Conservation (phyloP, 2,888 invertebrate species). For the Tridacna gigas region DNA sequence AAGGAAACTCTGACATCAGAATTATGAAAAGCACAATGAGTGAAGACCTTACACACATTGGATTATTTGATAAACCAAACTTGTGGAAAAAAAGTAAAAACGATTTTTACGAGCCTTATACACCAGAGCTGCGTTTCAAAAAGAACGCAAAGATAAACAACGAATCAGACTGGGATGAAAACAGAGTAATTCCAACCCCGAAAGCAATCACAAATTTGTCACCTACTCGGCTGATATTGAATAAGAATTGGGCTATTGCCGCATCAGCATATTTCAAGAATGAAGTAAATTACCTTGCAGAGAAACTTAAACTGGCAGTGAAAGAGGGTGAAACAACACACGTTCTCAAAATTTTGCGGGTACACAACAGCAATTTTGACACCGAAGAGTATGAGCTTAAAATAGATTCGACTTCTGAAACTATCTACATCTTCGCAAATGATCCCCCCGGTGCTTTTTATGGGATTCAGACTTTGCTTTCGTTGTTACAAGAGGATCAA, state of each 20-base stretch:
- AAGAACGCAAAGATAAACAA: conserved; percentile 2
- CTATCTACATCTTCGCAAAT: conserved; percentile 64
- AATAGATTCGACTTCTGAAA: conserved; percentile 42
- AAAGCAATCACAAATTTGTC: background rate
- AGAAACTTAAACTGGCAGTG: conserved; percentile 19
- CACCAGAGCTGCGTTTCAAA: conserved; percentile 32
- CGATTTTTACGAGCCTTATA: conserved; percentile 43
- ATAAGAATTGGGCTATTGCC: conserved; percentile 34
- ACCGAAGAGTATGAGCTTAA: conserved; percentile 34
- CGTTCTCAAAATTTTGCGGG: background rate
- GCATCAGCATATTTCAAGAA: conserved; percentile 16
- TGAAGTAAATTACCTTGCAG: conserved; percentile 10
- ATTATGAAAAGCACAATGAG: conserved; percentile 31
- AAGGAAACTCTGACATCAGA: background rate
- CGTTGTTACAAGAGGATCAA: conserved; percentile 29
- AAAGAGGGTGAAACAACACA: background rate
- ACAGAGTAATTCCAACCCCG: conserved; percentile 29
- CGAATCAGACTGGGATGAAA: background rate
- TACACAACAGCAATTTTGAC: background rate
- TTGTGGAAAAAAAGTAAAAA: conserved; percentile 35
- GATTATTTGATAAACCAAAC: conserved; percentile 13
- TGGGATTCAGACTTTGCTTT: conserved; percentile 72
- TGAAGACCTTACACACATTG: conserved; percentile 35
- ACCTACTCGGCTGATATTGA: background rate
- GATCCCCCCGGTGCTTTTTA: conserved; percentile 75